phyloP scores from a whole-genome alignment of 2,113 vertebrate genomes.

The Hypocryptadius cinnamomeus region DNA sequence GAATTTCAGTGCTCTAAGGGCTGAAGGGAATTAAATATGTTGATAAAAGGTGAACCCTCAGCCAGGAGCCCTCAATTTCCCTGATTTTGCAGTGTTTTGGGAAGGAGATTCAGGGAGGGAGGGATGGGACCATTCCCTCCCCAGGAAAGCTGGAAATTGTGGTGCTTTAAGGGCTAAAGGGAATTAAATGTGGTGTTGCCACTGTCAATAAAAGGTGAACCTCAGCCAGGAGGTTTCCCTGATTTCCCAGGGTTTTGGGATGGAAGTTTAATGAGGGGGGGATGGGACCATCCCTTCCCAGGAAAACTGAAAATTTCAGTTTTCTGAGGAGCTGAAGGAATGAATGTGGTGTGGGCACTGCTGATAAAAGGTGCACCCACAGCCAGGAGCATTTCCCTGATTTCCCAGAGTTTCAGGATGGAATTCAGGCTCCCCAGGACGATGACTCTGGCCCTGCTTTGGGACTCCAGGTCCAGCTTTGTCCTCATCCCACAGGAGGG shows the following conservation, averaged over 20 bases:
- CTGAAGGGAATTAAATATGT: not conserved
- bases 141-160: not conserved
- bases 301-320: fast-evolving
- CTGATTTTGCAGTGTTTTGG: not conserved
- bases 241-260: no score
- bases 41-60: not conserved
- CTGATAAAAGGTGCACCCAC: not conserved
- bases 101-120: no score
- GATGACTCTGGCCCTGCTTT: not conserved
- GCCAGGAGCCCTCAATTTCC: not conserved
- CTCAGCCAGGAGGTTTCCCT: not conserved
- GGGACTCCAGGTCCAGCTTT: not conserved
- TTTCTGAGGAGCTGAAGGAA: not conserved
- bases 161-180: no score
- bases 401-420: not conserved
- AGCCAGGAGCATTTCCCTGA: not conserved
- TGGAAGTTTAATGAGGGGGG: not conserved
- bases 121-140: not conserved
- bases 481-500: not conserved
- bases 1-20: no score
- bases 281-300: not conserved
- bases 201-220: not conserved
- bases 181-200: not conserved
- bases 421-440: not conserved
- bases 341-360: not conserved